Evolutionary conservation across 2,113 vertebrate species (phyloP).

Genomic region (Scalopus aquaticus): DNA sequence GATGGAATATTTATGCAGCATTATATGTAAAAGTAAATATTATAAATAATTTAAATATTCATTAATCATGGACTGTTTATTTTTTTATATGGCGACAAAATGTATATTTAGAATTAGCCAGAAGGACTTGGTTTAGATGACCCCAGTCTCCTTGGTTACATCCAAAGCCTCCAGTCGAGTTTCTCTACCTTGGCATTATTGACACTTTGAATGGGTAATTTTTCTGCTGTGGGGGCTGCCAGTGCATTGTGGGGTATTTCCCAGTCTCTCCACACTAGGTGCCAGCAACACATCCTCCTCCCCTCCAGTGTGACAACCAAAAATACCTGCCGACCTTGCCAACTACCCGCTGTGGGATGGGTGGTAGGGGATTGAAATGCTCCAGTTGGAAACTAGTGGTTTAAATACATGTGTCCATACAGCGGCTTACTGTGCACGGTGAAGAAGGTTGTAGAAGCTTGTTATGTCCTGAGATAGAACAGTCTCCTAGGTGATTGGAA

Average conservation of each 20-base stretch:
- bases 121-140: neutral
- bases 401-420: neutral
- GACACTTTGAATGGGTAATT: neutral
- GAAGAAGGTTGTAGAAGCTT: neutral
- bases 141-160: neutral
- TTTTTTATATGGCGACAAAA: too few relatives aligned
- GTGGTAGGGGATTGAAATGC: neutral
- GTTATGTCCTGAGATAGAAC: neutral
- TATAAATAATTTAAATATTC: neutral
- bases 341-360: neutral
- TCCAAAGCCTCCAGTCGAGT: neutral
- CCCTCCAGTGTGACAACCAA: neutral
- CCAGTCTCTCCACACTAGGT: neutral
- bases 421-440: neutral
- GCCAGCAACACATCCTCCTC: neutral
- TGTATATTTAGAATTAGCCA: neutral
- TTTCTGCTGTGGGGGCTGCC: neutral
- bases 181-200: neutral
- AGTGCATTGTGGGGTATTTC: neutral
- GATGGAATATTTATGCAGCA: neutral
- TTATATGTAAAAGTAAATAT: conserved; percentile 17
- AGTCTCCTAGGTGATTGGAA: neutral
- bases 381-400: neutral
- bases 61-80: neutral
- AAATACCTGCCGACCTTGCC: neutral